A percentile compares a stretch with the other conserved stretches of the same genome.
These are phyloP conservation scores for Brienomyrus brachyistius DNA, from an alignment of 2,113 vertebrate genomes.

Conservation along the genomic window DNA sequence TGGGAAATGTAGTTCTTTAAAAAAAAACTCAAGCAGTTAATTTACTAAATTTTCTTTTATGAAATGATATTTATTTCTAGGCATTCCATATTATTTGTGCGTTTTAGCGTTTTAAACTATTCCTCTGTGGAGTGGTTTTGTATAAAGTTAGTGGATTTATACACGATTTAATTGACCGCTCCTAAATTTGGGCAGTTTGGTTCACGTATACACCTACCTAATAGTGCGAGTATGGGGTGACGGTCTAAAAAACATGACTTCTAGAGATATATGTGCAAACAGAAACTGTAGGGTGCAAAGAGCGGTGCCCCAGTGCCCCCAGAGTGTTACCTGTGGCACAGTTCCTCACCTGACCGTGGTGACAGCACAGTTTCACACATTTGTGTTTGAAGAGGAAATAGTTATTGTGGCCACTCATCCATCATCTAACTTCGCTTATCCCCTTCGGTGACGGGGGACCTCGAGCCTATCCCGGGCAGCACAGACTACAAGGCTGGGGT, in stretches of 20 bases:
- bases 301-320: background rate
- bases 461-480: background rate
- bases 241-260: background rate
- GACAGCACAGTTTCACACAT: background rate
- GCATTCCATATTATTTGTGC: background rate
- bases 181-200: background rate
- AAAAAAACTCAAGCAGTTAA: background rate
- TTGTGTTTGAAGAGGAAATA: background rate
- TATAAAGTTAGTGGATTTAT: background rate
- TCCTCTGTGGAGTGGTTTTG: background rate
- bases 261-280: background rate
- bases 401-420: background rate
- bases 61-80: background rate
- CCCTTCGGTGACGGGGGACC: background rate
- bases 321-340: background rate
- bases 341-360: background rate
- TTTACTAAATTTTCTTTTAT: background rate
- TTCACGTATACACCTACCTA: background rate
- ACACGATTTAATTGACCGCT: background rate
- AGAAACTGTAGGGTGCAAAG: background rate
- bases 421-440: background rate
- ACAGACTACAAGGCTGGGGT: background rate
- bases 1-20: constrained; percentile 51
- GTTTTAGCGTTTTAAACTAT: background rate
- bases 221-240: background rate